Base-by-base conservation (phyloP, 2,113 vertebrate genomes). In the Oncorhynchus kisutch region DNA sequence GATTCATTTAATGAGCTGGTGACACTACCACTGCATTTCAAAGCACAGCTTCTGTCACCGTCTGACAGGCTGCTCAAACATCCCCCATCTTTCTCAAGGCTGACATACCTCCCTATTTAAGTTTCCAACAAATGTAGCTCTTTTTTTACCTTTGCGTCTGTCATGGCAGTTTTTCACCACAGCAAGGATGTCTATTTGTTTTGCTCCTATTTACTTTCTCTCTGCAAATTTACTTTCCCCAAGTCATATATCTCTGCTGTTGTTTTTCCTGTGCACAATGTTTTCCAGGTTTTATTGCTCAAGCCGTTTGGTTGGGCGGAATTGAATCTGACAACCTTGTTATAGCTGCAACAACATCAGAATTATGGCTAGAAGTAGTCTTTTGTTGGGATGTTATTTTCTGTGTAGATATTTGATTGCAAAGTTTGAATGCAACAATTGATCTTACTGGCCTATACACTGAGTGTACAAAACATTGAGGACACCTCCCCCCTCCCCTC, bases 51-150 rank as follows among this genome's bases (percentile, higher is more conserved):
- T 39, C 67, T 70, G 67, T 70, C 68, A 25, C 68, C 14, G 39
- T 70, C 22, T 70, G 68, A 70, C 68, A 70, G 68, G 34, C 45
- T 70, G 68, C 39, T 70, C n/a, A 48, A 70, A 45, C 20, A 70
- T 48, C 39, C 3, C 68, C 68, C 68, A 70, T 70, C 68, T 70
- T 34, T 70, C 68, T 70, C 68, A 22, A 49, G 68, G 45, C 12
- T 70, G 34, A 20, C 68, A 70, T 9, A 49, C 68, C 39, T 49
- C 45, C 11, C 68, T 22, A 48, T 70, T 70, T 70, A 49, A 5
- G 4, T 70, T 24, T 5, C 22, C 68, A 49, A 70, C 68, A 70
- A 45, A 70, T 67, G n/a, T 62, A 22, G 20, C 24, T 67, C 5
- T 20, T 57, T 45, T 45, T 70, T 14, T 20, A 48, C 68, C 34